Evolutionary conservation across 2,113 vertebrate genomes (phyloP).

Genomic region (Elephas maximus): DNA sequence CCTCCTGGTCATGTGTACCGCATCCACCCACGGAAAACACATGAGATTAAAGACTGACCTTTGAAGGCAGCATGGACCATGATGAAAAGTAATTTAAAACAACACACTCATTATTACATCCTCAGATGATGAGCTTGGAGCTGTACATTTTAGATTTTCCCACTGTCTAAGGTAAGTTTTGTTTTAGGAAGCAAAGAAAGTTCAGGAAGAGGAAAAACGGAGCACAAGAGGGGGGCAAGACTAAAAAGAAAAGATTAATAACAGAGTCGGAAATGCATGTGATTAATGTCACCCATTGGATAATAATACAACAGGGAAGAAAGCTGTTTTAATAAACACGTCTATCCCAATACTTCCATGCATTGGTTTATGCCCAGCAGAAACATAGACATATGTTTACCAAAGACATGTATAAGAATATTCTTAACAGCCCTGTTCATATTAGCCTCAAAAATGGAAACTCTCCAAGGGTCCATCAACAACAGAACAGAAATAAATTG

Average conservation of each 20-base stretch:
- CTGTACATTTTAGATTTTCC: conserved; percentile 74
- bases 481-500: neutral
- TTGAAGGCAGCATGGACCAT: neutral
- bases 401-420: neutral
- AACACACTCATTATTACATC: conserved; percentile 55
- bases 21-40: neutral
- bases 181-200: conserved; percentile 79
- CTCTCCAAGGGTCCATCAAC: neutral
- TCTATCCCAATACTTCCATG: neutral
- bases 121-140: conserved; percentile 74
- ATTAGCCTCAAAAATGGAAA: conserved; percentile 2
- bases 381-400: neutral
- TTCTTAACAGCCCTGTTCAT: neutral
- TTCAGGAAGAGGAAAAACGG: conserved; percentile 62
- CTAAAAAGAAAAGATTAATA: conserved; percentile 82
- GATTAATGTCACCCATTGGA: neutral
- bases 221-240: conserved; percentile 61
- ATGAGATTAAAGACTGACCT: conserved; percentile 55
- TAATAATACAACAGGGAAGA: neutral
- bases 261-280: conserved; percentile 56
- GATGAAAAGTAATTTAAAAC: conserved; percentile 69
- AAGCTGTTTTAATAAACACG: conserved; percentile 6
- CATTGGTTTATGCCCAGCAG: neutral
- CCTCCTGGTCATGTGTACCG: conserved; percentile 44
- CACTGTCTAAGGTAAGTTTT: conserved; percentile 81